phyloP scores from a whole-genome alignment of 1,140 invertebrate genomes.

The Brachionus calyciflorus region DNA sequence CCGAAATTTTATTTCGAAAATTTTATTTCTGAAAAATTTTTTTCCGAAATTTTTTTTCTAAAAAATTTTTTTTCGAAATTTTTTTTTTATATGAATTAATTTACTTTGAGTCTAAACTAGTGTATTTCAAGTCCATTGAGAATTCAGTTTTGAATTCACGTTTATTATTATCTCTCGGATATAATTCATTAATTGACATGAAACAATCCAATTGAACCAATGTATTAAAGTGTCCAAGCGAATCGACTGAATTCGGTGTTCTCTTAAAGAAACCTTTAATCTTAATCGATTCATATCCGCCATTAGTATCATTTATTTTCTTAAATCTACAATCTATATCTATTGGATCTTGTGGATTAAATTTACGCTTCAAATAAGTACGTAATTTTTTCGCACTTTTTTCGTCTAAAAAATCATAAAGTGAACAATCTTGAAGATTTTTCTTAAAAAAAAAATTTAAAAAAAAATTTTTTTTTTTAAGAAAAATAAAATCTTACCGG shows the following conservation, averaged over 20 bases:
- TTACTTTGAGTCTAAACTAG: constrained; percentile 36
- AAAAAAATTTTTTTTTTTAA: not conserved
- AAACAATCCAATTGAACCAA: constrained; percentile 20
- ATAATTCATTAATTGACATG: constrained; percentile 6
- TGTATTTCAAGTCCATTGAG: constrained; percentile 44
- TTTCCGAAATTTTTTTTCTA: too few species aligned
- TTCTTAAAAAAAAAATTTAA: not conserved
- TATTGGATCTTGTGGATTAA: constrained; percentile 21
- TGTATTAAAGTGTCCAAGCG: constrained; percentile 34
- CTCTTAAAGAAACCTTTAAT: constrained; percentile 36
- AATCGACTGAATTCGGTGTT: constrained; percentile 34
- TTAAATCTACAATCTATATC: constrained; percentile 22
- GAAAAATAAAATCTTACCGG: too few species aligned
- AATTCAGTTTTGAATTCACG: constrained; percentile 33
- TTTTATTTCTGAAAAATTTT: too few species aligned
- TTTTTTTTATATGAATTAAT: too few species aligned
- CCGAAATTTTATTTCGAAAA: not conserved
- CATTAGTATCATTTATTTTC: constrained; percentile 1
- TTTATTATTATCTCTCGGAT: constrained; percentile 44
- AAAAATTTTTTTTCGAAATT: too few species aligned
- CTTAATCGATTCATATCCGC: not conserved
- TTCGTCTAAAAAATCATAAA: constrained; percentile 37
- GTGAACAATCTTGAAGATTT: constrained; percentile 41
- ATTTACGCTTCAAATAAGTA: not conserved
- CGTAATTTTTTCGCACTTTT: not conserved